Base-by-base conservation (phyloP, 2,113 vertebrate species). In the Microtus montanus region DNA sequence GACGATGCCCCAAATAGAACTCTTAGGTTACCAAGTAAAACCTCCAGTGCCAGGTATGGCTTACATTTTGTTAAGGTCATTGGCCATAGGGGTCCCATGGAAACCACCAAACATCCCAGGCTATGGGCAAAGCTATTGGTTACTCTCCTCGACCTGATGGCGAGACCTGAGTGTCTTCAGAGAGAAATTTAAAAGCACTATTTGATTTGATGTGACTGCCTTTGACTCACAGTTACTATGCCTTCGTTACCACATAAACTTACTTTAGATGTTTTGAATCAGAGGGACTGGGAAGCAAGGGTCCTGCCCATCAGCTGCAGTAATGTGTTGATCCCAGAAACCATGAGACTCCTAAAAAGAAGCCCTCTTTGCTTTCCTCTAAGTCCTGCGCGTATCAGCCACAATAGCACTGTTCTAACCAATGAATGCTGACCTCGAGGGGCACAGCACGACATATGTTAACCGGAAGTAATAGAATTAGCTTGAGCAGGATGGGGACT, bases 251-350 rank as follows among this genome's bases (percentile, higher is more conserved):
- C 61, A 97, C 75, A 91, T 41, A 77, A 7, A 66, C n/a, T 87
- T 87, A 77, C 47, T 61, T 86, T 63, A 78, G 15, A 87, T 94
- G 78, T 89, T 95, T 92, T 87, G 86, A 95, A 89, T 94, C 78
- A 96, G 12, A 79, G 64, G 33, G 54, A 74, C 66, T 77, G 47
- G 77, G 91, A 95, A 93, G 75, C 47, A n/a, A 30, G 12, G 2
- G 11, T 66, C 61, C n/a, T 19, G 12, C 63, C 73, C 73, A 87
- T 86, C 49, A 80, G 92, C 82, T 96, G 66, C 64, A 84, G 85
- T 74, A 83, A 63, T 84, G 28, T 90, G 73, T 94, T 82, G 92
- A 87, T 88, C 95, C 93, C 58, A 93, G 75, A 80, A 92, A 94
- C 24, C 20, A 47, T 44, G 58, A 95, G 54, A 10, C 66, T 64